Conservation (phyloP, 2,797 vertebrate species). For the Pseudocheirus occidentalis region DNA sequence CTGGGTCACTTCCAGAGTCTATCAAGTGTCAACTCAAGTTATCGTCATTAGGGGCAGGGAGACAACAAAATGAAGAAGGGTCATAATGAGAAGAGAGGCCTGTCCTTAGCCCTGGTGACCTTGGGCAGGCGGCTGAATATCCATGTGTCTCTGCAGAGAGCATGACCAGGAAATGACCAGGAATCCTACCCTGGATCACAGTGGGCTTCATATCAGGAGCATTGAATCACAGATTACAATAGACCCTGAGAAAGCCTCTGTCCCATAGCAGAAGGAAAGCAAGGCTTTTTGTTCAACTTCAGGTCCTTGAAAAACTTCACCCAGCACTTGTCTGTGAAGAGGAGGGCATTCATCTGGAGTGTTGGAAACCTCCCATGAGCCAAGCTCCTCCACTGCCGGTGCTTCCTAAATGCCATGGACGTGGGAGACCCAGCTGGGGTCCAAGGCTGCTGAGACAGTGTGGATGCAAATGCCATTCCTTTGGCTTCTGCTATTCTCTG, state of each 20-base stretch:
- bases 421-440: conserved; percentile 65
- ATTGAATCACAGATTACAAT: background rate
- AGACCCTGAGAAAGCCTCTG: background rate
- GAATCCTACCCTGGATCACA: background rate
- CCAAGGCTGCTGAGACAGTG: conserved; percentile 43
- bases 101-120: background rate
- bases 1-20: background rate
- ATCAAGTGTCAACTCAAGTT: conserved; percentile 44
- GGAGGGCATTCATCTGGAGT: conserved; percentile 17
- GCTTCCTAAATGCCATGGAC: conserved; percentile 57
- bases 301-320: background rate
- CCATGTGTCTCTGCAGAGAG: background rate
- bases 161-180: background rate
- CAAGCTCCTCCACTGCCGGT: background rate
- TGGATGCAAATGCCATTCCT: conserved; percentile 62
- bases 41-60: conserved; percentile 17
- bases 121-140: background rate
- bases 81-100: background rate
- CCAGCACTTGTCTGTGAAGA: conserved; percentile 15
- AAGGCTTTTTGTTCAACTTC: background rate
- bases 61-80: background rate
- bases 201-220: background rate
- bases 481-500: conserved; percentile 46
- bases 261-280: background rate
- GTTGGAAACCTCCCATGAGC: conserved; percentile 55